Conservation (phyloP, 2,797 vertebrate species). For the Pangasius larnaudii region DNA sequence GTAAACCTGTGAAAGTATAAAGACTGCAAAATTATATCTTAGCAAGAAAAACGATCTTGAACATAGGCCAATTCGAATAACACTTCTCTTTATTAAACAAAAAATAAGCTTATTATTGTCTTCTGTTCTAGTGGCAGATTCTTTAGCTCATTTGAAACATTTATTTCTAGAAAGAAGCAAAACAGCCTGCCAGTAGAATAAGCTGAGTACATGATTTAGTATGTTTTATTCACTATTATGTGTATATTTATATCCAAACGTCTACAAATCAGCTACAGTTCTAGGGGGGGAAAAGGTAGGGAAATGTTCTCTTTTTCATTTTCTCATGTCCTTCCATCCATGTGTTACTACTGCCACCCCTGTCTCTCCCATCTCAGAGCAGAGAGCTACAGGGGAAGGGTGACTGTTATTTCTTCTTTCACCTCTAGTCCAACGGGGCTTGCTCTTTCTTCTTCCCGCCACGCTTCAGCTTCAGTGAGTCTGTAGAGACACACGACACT, state of each 20-base stretch:
- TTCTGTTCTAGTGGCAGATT: background rate
- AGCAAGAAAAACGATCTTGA: background rate
- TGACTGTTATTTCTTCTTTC: constrained; percentile 21
- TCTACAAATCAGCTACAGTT: constrained; percentile 55
- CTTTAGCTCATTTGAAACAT: background rate
- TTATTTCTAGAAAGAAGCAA: background rate
- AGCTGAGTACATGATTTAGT: constrained; percentile 22
- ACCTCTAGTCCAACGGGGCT: constrained; percentile 71
- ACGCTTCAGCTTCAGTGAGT: constrained; percentile 80
- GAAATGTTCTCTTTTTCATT: constrained; percentile 52
- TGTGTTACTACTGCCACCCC: constrained; percentile 48
- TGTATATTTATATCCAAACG: background rate
- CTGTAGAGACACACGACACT: constrained; percentile 59
- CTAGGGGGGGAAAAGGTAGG: constrained; percentile 58
- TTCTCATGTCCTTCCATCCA: constrained; percentile 48
- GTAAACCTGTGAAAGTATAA: background rate
- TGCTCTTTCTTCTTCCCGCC: constrained; percentile 81
- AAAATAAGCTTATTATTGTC: background rate
- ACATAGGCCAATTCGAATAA: background rate
- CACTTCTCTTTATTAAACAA: background rate
- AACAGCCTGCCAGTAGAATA: background rate
- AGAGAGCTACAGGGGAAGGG: constrained; percentile 59
- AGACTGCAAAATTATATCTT: background rate
- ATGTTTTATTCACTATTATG: background rate
- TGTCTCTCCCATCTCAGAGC: constrained; percentile 54